Conservation (phyloP, 1,140 invertebrate species). For the Drosophila pallidifrons region DNA sequence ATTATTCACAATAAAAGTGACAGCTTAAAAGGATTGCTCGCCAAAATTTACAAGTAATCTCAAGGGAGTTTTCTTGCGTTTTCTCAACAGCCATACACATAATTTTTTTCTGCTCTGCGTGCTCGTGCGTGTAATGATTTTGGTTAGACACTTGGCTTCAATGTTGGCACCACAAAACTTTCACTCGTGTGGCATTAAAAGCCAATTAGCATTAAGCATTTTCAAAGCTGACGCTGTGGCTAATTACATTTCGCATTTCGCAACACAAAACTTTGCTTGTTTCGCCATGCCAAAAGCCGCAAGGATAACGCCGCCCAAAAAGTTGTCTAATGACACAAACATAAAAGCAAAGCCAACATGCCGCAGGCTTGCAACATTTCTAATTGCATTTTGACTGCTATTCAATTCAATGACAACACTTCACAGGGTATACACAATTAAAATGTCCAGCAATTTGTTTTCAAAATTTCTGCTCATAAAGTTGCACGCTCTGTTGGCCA, state of each 20-base stretch:
- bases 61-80: constrained; percentile 13
- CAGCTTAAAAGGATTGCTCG: constrained; percentile 76
- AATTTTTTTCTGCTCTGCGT: constrained; percentile 14
- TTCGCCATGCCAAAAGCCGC: constrained; percentile 30
- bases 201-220: constrained; percentile 75
- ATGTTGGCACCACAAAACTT: constrained; percentile 59
- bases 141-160: constrained; percentile 16
- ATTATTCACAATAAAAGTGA: constrained; percentile 79
- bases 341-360: constrained; percentile 22
- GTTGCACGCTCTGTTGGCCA: constrained; percentile 25
- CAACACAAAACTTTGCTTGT: constrained; percentile 48
- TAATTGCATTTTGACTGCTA: constrained; percentile 61
- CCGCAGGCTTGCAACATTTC: constrained; percentile 22
- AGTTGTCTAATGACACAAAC: constrained; percentile 74
- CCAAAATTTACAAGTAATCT: constrained; percentile 74
- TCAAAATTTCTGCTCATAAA: not conserved
- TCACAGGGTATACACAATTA: constrained; percentile 1
- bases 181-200: constrained; percentile 60
- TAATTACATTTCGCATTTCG: constrained; percentile 71
- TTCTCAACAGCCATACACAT: too few relatives aligned
- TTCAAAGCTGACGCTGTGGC: constrained; percentile 41
- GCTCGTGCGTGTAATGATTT: constrained; percentile 71
- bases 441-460: not conserved
- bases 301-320: constrained; percentile 61
- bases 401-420: not conserved